phyloP scores from a whole-genome alignment of 1,140 invertebrate species.

The Maconellicoccus hirsutus region DNA sequence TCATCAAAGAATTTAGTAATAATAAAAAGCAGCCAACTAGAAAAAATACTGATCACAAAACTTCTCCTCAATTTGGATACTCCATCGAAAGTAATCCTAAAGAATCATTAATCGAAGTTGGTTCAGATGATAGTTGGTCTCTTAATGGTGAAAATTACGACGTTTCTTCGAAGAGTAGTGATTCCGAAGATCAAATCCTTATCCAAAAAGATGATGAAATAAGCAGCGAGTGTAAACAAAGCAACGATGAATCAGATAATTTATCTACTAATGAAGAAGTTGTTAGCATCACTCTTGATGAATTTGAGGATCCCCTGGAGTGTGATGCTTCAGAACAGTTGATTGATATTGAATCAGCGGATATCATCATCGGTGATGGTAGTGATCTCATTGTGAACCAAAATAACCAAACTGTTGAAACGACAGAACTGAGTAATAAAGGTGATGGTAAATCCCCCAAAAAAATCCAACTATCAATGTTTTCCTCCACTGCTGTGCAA shows the following conservation, averaged over 20 bases:
- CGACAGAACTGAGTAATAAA: no score
- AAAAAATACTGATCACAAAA: neutral
- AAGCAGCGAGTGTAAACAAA: neutral
- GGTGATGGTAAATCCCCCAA: no score
- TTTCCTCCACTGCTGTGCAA: no score
- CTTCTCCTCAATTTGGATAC: neutral
- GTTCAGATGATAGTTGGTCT: neutral
- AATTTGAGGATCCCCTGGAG: neutral
- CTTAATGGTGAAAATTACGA: no score
- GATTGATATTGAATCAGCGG: neutral
- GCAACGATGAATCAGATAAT: neutral
- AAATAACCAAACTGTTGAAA: neutral
- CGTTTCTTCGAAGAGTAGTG: no score
- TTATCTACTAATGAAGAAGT: neutral
- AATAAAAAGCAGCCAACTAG: neutral
- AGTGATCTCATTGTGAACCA: no score
- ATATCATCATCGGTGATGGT: neutral
- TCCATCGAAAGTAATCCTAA: neutral
- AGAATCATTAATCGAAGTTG: neutral
- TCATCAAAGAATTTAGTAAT: neutral
- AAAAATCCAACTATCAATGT: no score
- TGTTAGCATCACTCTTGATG: neutral
- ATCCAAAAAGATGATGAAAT: neutral
- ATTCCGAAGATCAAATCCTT: neutral
- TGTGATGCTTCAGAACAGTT: neutral